These are phyloP conservation scores for Proales similis DNA, from an alignment of 1,140 invertebrate genomes.

Conservation along the genomic window DNA sequence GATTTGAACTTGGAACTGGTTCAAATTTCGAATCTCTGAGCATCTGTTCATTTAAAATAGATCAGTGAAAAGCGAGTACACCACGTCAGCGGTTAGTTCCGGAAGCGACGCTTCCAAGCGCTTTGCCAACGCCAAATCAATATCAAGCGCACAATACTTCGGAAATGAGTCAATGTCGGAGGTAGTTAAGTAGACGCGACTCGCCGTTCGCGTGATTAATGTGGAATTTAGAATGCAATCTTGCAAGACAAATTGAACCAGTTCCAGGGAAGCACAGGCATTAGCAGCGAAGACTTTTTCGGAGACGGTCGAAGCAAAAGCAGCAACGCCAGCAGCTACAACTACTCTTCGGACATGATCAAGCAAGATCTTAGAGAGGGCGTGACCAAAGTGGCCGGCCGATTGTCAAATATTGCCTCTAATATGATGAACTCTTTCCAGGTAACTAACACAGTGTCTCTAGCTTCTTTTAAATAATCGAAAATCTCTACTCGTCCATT, in stretches of 20 bases:
- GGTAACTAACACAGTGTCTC: constrained; percentile 53
- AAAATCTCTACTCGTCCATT: constrained; percentile 17
- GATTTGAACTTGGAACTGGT: constrained; percentile 24
- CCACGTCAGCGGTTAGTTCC: not conserved
- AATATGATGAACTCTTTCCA: constrained; percentile 85
- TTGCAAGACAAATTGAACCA: constrained; percentile 45
- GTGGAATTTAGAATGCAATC: no score
- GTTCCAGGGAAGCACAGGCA: constrained; percentile 66
- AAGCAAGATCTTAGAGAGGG: constrained; percentile 90
- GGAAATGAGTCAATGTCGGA: constrained; percentile 36
- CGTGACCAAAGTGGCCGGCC: constrained; percentile 88
- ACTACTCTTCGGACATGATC: constrained; percentile 69
- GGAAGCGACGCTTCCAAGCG: not conserved
- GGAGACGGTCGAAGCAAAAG: constrained; percentile 53
- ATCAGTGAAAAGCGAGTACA: not conserved
- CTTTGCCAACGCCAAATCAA: constrained; percentile 80
- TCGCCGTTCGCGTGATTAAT: no score
- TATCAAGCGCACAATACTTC: constrained; percentile 82
- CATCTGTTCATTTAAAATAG: no score
- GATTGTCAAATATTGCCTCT: constrained; percentile 82
- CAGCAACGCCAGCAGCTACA: constrained; percentile 37
- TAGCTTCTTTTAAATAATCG: not conserved
- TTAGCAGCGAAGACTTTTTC: constrained; percentile 92
- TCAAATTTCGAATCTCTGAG: not conserved
- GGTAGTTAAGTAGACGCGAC: no score